Evolutionary conservation across 2,888 invertebrate species (phyloP).

Genomic region (Encarsia formosa): DNA sequence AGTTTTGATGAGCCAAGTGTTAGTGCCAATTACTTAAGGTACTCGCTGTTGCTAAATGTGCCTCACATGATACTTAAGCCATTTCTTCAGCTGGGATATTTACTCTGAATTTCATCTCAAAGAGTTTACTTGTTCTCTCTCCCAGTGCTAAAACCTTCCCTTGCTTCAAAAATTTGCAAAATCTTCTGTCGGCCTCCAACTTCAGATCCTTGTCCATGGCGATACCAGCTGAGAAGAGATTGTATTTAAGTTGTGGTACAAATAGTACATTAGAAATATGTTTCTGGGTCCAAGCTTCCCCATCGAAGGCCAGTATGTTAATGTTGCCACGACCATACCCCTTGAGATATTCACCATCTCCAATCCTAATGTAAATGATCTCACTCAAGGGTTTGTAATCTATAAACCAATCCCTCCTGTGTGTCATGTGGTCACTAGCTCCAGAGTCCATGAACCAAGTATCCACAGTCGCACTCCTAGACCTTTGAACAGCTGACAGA

Average conservation of each 20-base stretch:
- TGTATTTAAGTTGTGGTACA: constrained; percentile 18
- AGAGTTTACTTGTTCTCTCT: not conserved
- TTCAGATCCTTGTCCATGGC: constrained; percentile 23
- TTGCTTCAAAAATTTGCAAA: not conserved
- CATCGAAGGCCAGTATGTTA: constrained; percentile 18
- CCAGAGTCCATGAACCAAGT: constrained; percentile 30
- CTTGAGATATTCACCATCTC: not conserved
- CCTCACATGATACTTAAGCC: not conserved
- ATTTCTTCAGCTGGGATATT: not conserved
- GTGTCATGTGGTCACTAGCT: constrained; percentile 29
- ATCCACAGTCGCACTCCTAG: not conserved
- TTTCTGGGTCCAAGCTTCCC: constrained; percentile 11
- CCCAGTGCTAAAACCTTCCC: not conserved
- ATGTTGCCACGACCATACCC: constrained; percentile 1
- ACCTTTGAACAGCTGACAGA: not conserved
- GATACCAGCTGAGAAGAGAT: constrained; percentile 23
- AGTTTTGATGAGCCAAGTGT: constrained; percentile 25
- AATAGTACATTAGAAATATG: constrained; percentile 16
- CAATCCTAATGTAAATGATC: not conserved
- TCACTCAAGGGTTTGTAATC: not conserved
- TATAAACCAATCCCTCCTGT: constrained; percentile 18
- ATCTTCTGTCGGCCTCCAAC: constrained; percentile 9
- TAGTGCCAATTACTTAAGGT: constrained; percentile 22
- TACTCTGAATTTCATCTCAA: not conserved
- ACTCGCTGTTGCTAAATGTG: not conserved